A percentile compares a stretch with the other conserved stretches of the same genome.
Evolutionary conservation across 2,797 vertebrate genomes (phyloP).

Genomic region (Meda fulgida): DNA sequence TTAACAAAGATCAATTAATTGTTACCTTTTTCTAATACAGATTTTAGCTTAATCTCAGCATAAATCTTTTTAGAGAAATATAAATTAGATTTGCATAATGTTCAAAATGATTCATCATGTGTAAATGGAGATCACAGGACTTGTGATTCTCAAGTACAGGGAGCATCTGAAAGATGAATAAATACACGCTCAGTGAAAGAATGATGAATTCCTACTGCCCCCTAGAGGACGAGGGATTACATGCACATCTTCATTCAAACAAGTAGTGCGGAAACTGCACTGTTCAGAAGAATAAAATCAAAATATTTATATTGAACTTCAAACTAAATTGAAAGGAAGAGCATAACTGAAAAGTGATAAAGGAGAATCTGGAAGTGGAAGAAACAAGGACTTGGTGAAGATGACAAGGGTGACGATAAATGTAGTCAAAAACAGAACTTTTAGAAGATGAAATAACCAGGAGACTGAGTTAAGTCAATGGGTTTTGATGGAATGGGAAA

Average conservation of each 20-base stretch:
- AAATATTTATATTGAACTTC: background rate
- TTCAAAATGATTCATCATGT: background rate
- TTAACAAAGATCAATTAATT: background rate
- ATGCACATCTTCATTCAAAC: background rate
- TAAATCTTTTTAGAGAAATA: background rate
- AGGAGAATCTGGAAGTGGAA: slow-evolving; percentile 7
- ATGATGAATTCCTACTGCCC: background rate
- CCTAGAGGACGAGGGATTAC: slow-evolving; percentile 19
- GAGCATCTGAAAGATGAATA: slow-evolving; percentile 17
- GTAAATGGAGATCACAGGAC: slow-evolving; percentile 3
- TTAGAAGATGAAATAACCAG: background rate
- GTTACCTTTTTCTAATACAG: background rate
- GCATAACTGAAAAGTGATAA: background rate
- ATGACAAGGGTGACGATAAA: background rate
- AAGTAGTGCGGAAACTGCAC: background rate
- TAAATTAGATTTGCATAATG: background rate
- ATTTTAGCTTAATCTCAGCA: background rate
- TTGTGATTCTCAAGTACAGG: background rate
- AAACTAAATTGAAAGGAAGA: slow-evolving; percentile 7
- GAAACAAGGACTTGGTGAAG: slow-evolving; percentile 8
- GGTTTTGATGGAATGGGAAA: background rate
- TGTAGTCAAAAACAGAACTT: background rate
- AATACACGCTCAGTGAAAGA: background rate
- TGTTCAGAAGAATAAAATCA: background rate
- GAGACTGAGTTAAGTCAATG: background rate